phyloP scores from a whole-genome alignment of 2,888 invertebrate species.

The Tromatobia lineatoria region DNA sequence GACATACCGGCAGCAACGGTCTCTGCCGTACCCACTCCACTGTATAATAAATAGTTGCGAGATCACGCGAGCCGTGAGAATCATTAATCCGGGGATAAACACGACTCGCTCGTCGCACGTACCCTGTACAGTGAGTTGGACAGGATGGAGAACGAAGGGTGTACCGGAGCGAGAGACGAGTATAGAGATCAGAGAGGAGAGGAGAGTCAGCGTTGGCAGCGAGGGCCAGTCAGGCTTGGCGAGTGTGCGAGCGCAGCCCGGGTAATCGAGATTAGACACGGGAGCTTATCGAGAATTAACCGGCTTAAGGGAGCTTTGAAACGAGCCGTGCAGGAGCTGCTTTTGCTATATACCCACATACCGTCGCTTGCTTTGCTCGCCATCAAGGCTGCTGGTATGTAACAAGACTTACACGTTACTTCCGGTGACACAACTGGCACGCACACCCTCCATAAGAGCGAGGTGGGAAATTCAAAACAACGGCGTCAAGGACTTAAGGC shows the following conservation, averaged over 20 bases:
- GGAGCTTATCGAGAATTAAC: conserved; percentile 81
- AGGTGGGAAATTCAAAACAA: neutral
- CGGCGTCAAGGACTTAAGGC: too few species aligned
- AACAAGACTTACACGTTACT: neutral
- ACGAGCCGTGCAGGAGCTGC: conserved; percentile 64
- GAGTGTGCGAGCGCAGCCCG: conserved; percentile 37
- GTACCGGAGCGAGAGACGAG: conserved; percentile 25
- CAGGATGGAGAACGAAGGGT: conserved; percentile 63
- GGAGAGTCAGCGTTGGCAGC: conserved; percentile 43
- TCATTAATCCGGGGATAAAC: conserved; percentile 70
- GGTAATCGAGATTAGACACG: conserved; percentile 79
- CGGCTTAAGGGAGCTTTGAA: conserved; percentile 77
- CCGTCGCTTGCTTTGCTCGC: neutral
- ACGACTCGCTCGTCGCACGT: conserved; percentile 59
- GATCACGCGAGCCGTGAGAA: conserved; percentile 55
- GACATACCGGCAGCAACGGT: neutral
- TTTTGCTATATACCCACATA: conserved; percentile 32
- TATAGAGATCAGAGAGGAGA: conserved; percentile 56
- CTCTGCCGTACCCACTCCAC: neutral
- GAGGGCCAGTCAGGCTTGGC: conserved; percentile 40
- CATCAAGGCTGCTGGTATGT: neutral
- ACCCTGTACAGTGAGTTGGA: conserved; percentile 57
- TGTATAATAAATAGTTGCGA: conserved; percentile 45
- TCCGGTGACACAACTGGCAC: conserved; percentile 1
- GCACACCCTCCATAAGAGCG: neutral